Evolutionary conservation across 2,797 vertebrate species (phyloP).

Genomic region (Hypotaenidia philippensis): DNA sequence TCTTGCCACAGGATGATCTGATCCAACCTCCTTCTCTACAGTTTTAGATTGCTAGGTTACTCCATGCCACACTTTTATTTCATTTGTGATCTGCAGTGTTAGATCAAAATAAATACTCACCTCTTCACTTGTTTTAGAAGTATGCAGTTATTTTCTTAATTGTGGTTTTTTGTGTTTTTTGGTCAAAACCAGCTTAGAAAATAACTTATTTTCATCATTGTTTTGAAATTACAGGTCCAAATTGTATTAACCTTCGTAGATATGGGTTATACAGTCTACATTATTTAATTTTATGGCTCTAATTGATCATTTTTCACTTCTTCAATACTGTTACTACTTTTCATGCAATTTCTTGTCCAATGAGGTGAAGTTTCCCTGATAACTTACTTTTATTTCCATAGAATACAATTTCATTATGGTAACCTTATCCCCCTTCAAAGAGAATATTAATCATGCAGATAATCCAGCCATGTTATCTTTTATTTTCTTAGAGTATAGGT

Average conservation of each 20-base stretch:
- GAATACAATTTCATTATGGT: not conserved
- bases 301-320: not conserved
- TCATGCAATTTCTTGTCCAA: not conserved
- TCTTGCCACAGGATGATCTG: not conserved
- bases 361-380: not conserved
- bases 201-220: not conserved
- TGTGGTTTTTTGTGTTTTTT: not conserved
- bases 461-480: not conserved
- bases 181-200: not conserved
- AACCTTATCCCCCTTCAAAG: not conserved
- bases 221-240: not conserved
- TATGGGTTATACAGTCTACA: not conserved
- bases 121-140: not conserved
- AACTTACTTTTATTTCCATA: not conserved
- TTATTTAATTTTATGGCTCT: not conserved
- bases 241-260: not conserved
- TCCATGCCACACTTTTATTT: not conserved
- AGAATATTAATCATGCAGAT: not conserved
- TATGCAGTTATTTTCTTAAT: not conserved
- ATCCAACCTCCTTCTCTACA: not conserved
- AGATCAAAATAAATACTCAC: not conserved
- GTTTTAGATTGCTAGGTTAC: not conserved
- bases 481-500: not conserved
- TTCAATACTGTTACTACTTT: not conserved
- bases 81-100: not conserved